A percentile compares a stretch with the other conserved stretches of the same genome.
Evolutionary conservation across 2,797 vertebrate genomes (phyloP).

Genomic region (Zenarchopterus dispar): DNA sequence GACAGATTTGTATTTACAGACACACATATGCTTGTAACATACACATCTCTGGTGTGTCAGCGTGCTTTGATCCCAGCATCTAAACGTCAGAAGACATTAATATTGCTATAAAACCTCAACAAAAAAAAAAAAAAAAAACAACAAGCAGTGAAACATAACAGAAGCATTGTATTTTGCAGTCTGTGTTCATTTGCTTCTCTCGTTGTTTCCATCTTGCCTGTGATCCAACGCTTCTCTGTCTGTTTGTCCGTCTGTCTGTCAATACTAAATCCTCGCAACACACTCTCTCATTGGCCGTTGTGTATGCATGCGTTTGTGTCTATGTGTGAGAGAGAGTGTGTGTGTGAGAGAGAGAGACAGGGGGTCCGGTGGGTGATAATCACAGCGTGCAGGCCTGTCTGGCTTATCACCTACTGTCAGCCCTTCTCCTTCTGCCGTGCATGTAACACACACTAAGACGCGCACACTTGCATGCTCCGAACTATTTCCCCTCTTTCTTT

Average conservation of each 20-base stretch:
- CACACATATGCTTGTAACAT: constrained; percentile 7
- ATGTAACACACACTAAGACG: constrained; percentile 84
- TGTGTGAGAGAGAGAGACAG: constrained; percentile 55
- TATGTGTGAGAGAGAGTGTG: constrained; percentile 38
- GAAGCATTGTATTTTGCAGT: constrained; percentile 61
- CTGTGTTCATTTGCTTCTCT: constrained; percentile 72
- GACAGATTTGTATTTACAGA: constrained; percentile 18
- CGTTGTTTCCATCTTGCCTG: constrained; percentile 73
- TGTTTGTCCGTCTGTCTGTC: constrained; percentile 59
- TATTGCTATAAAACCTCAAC: constrained; percentile 45
- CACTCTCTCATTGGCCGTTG: constrained; percentile 62
- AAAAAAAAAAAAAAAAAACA: constrained; percentile 28
- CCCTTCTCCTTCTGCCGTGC: constrained; percentile 94
- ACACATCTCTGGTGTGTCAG: constrained; percentile 9
- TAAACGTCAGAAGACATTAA: constrained; percentile 50
- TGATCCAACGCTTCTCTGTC: constrained; percentile 74
- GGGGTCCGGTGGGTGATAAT: constrained; percentile 97
- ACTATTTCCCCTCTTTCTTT: constrained; percentile 53
- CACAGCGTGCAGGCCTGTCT: constrained; percentile 95
- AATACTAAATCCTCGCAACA: constrained; percentile 73
- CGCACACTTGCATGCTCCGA: constrained; percentile 56
- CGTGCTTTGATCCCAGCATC: constrained; percentile 44
- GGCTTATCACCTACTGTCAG: constrained; percentile 99
- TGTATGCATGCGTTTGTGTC: constrained; percentile 63
- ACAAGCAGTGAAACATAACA: constrained; percentile 53